Base-by-base conservation (phyloP, 2,888 invertebrate species). In the Deilephila elpenor region DNA sequence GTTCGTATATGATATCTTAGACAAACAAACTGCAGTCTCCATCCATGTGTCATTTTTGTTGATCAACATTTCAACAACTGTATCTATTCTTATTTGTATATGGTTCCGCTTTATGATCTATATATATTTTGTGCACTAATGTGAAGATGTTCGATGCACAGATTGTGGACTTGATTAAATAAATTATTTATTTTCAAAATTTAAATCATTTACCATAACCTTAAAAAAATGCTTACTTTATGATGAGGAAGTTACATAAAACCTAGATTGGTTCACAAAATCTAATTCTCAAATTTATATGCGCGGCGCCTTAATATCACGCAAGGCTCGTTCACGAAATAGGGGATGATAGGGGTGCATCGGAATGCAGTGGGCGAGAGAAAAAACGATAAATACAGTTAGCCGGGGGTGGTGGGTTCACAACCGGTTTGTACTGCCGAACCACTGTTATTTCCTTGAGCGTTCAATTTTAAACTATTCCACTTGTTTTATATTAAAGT, bases 321-420 rank as follows among this genome's bases (percentile, higher is more conserved):
- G 78, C 76, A 75, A 78, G 77, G 78, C 75, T 78, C 77, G 80
- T 78, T 76, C 74, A 78, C 76, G 80, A 51, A 34, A 70, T 79
- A 83, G 84, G 89, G 88, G 89, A 84, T 88, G 86, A 85, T 86
- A 82, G 90, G 91, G 92, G 89, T 90, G 91, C 91, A 87, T 80
- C 83, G 93, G 94, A 94, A 94, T 94, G 94, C 91, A 89, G 88
- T 82, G 83, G 83, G 83, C 76, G 80, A 75, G 82, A 87, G 44
- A 90, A 88, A 89, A 91, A 94, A 91, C 90, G 88, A 89, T 89
- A 88, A 86, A 89, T 91, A 94, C 94, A 91, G 94, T 93, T 94
- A 93, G 82, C 78, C 81, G 87, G 89, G 89, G 89, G 88, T 88
- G 89, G 74, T 74, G 75, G 78, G 34, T 73, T 32, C 59, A 71